phyloP scores from a whole-genome alignment of 2,888 invertebrate species.

The Hyppa rectilinea region DNA sequence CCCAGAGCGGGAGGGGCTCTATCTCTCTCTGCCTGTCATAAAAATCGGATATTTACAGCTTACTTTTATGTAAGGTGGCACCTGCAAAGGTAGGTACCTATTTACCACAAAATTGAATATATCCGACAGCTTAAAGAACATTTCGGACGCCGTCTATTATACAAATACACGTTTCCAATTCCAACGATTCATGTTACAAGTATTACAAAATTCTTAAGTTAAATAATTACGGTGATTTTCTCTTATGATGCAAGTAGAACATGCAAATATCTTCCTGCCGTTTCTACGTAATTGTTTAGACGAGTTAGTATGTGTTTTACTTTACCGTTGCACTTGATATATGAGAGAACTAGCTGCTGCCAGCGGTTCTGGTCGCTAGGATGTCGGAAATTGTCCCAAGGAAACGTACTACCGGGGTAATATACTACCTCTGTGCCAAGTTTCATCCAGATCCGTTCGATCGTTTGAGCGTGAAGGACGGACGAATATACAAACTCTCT shows the following conservation, averaged over 20 bases:
- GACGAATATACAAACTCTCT: no score
- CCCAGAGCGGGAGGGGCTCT: no score
- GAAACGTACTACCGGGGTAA: no score
- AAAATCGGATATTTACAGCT: not conserved
- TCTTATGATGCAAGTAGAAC: constrained; percentile 56
- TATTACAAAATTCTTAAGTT: constrained; percentile 47
- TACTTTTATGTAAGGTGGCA: no score
- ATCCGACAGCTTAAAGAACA: constrained; percentile 29
- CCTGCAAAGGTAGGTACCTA: not conserved
- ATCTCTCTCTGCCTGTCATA: no score
- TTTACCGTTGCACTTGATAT: constrained; percentile 49
- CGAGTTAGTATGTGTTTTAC: constrained; percentile 22
- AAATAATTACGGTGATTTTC: constrained; percentile 59
- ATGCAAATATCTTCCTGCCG: constrained; percentile 58
- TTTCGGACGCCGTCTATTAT: constrained; percentile 42
- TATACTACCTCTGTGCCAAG: no score
- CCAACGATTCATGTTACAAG: constrained; percentile 25
- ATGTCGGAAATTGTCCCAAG: no score
- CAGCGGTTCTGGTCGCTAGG: no score
- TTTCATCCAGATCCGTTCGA: no score
- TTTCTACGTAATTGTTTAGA: constrained; percentile 51
- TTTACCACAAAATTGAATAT: not conserved
- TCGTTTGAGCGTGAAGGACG: no score
- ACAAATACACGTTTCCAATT: constrained; percentile 44
- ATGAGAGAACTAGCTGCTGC: no score